Conservation (phyloP, 2,113 vertebrate genomes). For the Synodontis membranacea region DNA sequence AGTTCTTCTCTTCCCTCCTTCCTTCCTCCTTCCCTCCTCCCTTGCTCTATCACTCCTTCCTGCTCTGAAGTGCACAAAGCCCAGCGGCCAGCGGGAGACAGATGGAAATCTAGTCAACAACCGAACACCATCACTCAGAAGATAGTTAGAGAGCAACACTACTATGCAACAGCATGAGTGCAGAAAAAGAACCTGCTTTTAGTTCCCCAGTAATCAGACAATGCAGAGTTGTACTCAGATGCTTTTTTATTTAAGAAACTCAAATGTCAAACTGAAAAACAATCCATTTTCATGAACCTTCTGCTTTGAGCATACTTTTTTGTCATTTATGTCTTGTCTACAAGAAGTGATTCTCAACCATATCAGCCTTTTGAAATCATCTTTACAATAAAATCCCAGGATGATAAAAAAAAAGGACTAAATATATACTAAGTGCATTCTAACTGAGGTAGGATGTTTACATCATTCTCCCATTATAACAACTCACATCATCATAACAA, state of each 20-base stretch:
- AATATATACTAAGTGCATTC: background rate
- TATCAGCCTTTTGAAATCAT: background rate
- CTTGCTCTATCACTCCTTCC: slow-evolving; percentile 52
- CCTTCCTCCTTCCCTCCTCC: slow-evolving; percentile 55
- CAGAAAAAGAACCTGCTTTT: background rate
- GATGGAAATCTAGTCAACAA: slow-evolving; percentile 33
- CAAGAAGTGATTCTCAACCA: background rate
- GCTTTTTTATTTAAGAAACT: background rate
- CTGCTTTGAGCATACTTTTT: background rate
- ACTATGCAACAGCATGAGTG: background rate
- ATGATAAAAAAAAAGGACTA: background rate
- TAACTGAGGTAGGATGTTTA: too few species aligned
- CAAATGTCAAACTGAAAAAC: background rate
- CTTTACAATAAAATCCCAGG: background rate
- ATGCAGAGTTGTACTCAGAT: background rate
- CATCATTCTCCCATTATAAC: too few species aligned
- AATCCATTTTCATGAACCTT: background rate
- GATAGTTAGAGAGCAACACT: background rate
- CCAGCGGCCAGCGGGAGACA: slow-evolving; percentile 23
- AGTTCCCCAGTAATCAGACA: background rate
- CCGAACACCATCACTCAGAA: slow-evolving; percentile 21
- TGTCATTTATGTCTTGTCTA: background rate
- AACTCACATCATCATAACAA: background rate
- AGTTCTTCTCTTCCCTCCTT: slow-evolving; percentile 52
- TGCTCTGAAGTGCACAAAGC: slow-evolving; percentile 64